Evolutionary conservation across 2,888 invertebrate species (phyloP).

Genomic region (Patella depressa): DNA sequence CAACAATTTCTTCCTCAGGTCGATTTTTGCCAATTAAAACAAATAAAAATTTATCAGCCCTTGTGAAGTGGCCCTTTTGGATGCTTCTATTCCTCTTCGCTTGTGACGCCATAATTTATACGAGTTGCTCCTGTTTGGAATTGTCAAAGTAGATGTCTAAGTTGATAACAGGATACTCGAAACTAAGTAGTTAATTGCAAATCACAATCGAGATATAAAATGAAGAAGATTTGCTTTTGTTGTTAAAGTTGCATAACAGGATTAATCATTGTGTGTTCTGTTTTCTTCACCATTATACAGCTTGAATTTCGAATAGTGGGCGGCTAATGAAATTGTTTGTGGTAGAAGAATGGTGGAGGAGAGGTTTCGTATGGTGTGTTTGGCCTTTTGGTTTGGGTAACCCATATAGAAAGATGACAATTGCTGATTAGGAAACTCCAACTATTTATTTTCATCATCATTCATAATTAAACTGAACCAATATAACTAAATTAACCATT

Average conservation of each 20-base stretch:
- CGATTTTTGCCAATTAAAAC: not conserved
- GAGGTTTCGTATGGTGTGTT: not conserved
- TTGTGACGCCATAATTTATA: not conserved
- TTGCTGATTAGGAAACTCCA: not conserved
- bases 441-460: not conserved
- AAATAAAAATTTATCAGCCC: slow-evolving; percentile 9
- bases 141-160: too few species aligned
- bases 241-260: too few species aligned
- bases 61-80: not conserved
- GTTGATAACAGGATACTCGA: not conserved
- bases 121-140: not conserved
- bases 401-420: not conserved
- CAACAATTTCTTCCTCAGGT: not conserved
- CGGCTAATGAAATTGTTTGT: not conserved
- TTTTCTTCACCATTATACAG: not conserved
- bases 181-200: not conserved
- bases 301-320: slow-evolving; percentile 2
- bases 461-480: not conserved
- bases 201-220: too few species aligned
- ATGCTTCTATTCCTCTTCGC: not conserved
- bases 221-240: too few species aligned
- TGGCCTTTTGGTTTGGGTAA: not conserved
- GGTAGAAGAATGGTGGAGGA: not conserved
- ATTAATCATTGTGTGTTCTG: not conserved
- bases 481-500: not conserved